phyloP scores from a whole-genome alignment of 2,797 vertebrate genomes.

The Nasua narica region DNA sequence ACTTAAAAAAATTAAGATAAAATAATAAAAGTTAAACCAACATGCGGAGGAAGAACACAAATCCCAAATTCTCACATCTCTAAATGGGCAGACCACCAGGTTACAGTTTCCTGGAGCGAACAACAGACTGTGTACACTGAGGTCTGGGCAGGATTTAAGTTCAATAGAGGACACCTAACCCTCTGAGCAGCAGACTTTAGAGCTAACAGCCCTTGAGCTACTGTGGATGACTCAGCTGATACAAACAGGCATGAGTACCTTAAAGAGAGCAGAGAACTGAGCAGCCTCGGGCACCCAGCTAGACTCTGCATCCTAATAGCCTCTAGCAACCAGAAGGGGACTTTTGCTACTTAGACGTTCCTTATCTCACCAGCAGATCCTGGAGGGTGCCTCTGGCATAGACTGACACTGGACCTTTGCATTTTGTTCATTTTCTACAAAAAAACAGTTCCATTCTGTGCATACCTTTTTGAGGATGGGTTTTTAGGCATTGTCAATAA shows the following conservation, averaged over 20 bases:
- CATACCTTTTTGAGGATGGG: not conserved
- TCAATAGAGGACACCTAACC: not conserved
- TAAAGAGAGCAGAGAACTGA: not conserved
- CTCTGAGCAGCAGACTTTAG: not conserved
- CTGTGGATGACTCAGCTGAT: not conserved
- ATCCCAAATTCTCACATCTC: not conserved
- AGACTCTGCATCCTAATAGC: not conserved
- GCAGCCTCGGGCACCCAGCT: not conserved
- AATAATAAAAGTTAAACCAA: not conserved
- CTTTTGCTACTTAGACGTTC: not conserved
- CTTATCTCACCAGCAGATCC: not conserved
- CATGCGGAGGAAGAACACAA: not conserved
- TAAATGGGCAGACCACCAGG: not conserved
- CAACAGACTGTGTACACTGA: not conserved
- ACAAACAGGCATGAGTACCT: not conserved
- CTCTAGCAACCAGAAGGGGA: not conserved
- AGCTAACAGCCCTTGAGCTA: not conserved
- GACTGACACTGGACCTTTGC: not conserved
- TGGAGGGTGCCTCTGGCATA: not conserved
- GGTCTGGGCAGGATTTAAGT: not conserved
- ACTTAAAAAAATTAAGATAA: not conserved
- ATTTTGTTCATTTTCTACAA: not conserved
- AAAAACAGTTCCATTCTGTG: not conserved
- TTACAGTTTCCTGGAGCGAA: not conserved
- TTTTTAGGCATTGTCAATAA: not conserved